A percentile compares a stretch with the other conserved stretches of the same genome.
These are phyloP conservation scores for Lottia scabra DNA, from an alignment of 2,888 invertebrate species.

Conservation along the genomic window DNA sequence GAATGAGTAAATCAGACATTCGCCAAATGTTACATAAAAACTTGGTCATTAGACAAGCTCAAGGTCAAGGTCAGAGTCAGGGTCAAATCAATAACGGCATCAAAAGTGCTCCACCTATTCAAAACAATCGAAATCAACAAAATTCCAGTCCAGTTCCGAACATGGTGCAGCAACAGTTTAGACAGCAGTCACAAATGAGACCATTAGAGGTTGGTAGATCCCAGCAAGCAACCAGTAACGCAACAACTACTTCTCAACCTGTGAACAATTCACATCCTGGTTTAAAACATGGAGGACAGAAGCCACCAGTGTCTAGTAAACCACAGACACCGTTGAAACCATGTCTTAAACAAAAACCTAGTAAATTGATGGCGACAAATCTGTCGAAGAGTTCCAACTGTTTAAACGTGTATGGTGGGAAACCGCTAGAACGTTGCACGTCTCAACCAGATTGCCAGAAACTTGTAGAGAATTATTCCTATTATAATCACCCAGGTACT, in stretches of 20 bases:
- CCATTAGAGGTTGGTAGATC: slow-evolving; percentile 21
- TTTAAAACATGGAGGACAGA: not conserved
- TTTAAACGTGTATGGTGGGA: slow-evolving; percentile 13
- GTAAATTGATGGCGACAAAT: too few species aligned
- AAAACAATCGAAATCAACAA: not conserved
- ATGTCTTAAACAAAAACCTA: not conserved
- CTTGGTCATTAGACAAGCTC: slow-evolving; percentile 30
- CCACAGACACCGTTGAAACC: not conserved
- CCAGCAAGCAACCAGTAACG: slow-evolving; percentile 5
- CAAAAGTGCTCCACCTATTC: slow-evolving; percentile 1
- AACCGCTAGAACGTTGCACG: slow-evolving; percentile 33
- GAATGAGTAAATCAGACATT: slow-evolving; percentile 42
- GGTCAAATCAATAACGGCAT: slow-evolving; percentile 12
- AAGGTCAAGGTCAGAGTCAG: not conserved
- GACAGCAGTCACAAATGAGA: not conserved
- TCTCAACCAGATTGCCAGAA: slow-evolving; percentile 39
- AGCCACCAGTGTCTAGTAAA: not conserved
- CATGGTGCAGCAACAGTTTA: slow-evolving; percentile 8
- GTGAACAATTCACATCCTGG: not conserved
- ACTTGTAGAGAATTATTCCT: slow-evolving; percentile 24
- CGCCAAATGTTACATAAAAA: slow-evolving; percentile 41
- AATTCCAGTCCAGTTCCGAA: not conserved
- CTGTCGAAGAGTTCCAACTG: slow-evolving; percentile 11
- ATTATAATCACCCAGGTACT: slow-evolving; percentile 29
- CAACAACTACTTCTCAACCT: not conserved